Evolutionary conservation across 2,113 vertebrate genomes (phyloP).

Genomic region (Megalops atlanticus): DNA sequence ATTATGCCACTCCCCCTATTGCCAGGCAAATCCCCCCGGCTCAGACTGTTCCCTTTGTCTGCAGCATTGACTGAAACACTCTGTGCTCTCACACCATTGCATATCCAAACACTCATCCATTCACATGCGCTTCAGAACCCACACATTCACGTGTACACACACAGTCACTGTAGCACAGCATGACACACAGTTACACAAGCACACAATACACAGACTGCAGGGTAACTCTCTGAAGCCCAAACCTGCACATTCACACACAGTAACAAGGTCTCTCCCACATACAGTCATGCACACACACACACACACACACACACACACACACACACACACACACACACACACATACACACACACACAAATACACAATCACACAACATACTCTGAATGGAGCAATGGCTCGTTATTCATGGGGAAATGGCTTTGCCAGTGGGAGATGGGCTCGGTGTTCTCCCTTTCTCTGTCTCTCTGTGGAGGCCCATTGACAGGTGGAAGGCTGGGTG

Average conservation of each 20-base stretch:
- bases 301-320: background rate
- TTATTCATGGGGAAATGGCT: constrained; percentile 9
- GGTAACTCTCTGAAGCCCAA: no score
- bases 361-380: background rate
- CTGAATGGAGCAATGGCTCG: background rate
- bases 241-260: background rate
- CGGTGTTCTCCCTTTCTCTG: background rate
- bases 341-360: background rate
- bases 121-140: no score
- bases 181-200: background rate
- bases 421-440: background rate
- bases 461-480: background rate
- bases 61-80: background rate
- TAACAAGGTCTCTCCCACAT: background rate
- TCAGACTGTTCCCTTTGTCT: background rate
- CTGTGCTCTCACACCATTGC: background rate
- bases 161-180: background rate
- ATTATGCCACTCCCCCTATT: background rate
- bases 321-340: background rate
- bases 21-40: background rate
- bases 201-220: constrained; percentile 2
- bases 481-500: background rate
- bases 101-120: no score
- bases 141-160: background rate
- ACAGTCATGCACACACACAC: no score